These are phyloP conservation scores for Takifugu ocellatus DNA, from an alignment of 2,797 vertebrate genomes.

Conservation along the genomic window DNA sequence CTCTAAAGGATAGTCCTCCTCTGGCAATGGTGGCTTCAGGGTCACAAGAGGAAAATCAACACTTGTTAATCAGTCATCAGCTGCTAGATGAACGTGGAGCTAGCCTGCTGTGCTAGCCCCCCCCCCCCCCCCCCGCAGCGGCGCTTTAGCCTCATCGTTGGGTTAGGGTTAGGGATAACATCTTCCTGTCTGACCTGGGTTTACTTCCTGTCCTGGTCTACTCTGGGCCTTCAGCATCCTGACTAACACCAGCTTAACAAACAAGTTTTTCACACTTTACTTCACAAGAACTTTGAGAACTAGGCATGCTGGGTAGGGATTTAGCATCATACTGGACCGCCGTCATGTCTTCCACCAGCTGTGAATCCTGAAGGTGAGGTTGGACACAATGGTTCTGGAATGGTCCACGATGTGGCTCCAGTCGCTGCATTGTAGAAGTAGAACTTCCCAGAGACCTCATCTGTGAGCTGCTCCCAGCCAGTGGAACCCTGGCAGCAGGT, in stretches of 20 bases:
- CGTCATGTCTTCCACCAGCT: conserved; percentile 2
- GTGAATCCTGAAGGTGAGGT: conserved; percentile 10
- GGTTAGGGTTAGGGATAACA: too few species aligned
- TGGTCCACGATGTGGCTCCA: conserved; percentile 80
- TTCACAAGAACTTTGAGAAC: too few species aligned
- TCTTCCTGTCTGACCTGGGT: too few species aligned
- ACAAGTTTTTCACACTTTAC: too few species aligned
- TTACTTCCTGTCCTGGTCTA: too few species aligned
- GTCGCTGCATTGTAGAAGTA: conserved; percentile 83
- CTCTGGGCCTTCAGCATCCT: too few species aligned
- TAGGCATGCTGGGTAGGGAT: background rate
- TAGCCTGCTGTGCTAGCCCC: too few species aligned
- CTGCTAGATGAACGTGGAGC: too few species aligned
- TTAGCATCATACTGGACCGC: conserved; percentile 69
- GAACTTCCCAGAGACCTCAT: conserved; percentile 74
- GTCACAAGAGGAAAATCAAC: background rate
- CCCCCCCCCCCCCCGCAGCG: too few species aligned
- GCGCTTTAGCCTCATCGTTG: too few species aligned
- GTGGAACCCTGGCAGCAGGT: conserved; percentile 23
- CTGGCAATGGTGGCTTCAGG: conserved; percentile 85
- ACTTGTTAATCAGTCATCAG: too few species aligned
- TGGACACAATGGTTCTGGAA: conserved; percentile 38
- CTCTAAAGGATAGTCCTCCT: conserved; percentile 79
- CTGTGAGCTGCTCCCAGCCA: conserved; percentile 80
- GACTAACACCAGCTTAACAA: too few species aligned